phyloP scores from a whole-genome alignment of 1,140 invertebrate genomes.

The Phymorhynchus buccinoides region DNA sequence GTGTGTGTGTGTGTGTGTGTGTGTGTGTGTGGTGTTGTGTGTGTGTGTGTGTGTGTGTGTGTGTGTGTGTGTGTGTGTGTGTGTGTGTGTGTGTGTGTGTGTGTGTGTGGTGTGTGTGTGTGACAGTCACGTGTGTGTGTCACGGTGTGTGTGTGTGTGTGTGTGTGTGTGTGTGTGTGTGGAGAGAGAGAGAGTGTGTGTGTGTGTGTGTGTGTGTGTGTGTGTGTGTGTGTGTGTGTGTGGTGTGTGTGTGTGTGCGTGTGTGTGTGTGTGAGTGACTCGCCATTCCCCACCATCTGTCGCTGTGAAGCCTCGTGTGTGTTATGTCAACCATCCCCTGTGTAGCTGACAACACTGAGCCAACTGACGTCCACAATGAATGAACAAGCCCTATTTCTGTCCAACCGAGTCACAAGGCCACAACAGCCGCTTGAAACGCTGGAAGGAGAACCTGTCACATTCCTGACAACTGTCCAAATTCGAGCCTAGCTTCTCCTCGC shows the following conservation, averaged over 20 bases:
- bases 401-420: neutral
- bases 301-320: neutral
- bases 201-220: neutral
- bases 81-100: no score
- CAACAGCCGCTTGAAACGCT: no score
- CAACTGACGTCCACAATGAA: neutral
- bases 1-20: neutral
- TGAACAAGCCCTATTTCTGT: constrained; percentile 4
- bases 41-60: no score
- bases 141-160: neutral
- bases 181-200: no score
- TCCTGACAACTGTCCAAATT: neutral
- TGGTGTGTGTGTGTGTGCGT: neutral
- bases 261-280: neutral
- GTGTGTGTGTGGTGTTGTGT: neutral
- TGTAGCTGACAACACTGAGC: neutral
- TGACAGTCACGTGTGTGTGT: neutral
- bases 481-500: no score
- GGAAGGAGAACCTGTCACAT: neutral
- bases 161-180: neutral
- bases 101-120: no score
- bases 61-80: neutral
- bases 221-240: neutral
- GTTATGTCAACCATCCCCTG: no score
- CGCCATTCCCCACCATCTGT: neutral